Conservation (phyloP, 2,113 vertebrate species). For the Oryzias javanicus region DNA sequence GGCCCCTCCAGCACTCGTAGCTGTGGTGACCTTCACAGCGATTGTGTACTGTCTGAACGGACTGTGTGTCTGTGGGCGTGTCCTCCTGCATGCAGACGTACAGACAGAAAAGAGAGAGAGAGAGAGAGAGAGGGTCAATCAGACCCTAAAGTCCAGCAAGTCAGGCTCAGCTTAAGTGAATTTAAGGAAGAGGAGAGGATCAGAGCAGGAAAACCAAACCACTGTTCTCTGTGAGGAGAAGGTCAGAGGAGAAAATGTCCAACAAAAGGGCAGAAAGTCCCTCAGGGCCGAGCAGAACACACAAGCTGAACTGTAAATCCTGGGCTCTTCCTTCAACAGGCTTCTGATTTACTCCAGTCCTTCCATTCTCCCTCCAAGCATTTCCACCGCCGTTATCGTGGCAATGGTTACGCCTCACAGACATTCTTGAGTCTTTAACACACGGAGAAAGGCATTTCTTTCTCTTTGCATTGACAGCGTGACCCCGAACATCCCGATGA, state of each 20-base stretch:
- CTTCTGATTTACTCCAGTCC: conserved; percentile 25
- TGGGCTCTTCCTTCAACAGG: conserved; percentile 2
- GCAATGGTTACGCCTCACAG: neutral
- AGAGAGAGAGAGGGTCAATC: conserved; percentile 30
- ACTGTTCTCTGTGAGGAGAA: conserved; percentile 31
- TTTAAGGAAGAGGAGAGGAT: conserved; percentile 1
- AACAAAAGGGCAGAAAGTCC: conserved; percentile 29
- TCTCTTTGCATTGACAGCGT: neutral
- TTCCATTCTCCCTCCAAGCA: neutral
- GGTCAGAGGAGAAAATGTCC: conserved; percentile 50
- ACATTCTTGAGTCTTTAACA: conserved; percentile 1
- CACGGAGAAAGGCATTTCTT: conserved; percentile 1
- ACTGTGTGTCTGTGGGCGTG: neutral
- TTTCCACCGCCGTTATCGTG: conserved; percentile 6
- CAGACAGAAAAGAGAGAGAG: conserved; percentile 5
- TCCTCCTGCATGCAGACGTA: neutral
- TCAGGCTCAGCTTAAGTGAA: conserved; percentile 17
- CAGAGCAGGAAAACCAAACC: conserved; percentile 26
- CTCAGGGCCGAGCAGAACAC: conserved; percentile 11
- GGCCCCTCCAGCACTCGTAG: conserved; percentile 37
- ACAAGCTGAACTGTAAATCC: conserved; percentile 42
- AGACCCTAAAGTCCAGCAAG: conserved; percentile 19
- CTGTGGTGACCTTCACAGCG: conserved; percentile 64
- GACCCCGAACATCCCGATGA: conserved; percentile 23
- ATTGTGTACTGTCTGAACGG: conserved; percentile 1